A percentile compares a stretch with the other conserved stretches of the same genome.
These are phyloP conservation scores for Cotesia typhae DNA, from an alignment of 1,140 invertebrate species.

Conservation along the genomic window DNA sequence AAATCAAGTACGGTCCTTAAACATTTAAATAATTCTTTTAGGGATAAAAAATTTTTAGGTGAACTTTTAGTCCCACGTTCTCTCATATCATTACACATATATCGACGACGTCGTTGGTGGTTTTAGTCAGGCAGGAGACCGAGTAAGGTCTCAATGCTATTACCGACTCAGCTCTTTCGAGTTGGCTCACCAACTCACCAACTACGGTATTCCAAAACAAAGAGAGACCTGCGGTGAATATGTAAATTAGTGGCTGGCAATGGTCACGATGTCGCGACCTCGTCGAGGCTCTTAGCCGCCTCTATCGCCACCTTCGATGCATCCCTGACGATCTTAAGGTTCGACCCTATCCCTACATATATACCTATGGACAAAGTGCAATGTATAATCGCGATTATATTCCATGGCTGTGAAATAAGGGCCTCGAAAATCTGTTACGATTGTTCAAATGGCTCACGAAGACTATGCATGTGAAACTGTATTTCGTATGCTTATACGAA, in stretches of 20 bases:
- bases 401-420: conserved; percentile 42
- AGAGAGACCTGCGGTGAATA: conserved; percentile 57
- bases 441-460: conserved; percentile 48
- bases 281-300: conserved; percentile 44
- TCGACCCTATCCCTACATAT: not conserved
- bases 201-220: conserved; percentile 39
- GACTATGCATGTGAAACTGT: not conserved
- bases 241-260: conserved; percentile 63
- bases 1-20: no score
- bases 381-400: conserved; percentile 39
- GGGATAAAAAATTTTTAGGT: no score
- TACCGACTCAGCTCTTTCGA: not conserved
- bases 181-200: not conserved
- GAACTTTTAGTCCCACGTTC: no score
- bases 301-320: conserved; percentile 6
- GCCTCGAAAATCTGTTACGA: conserved; percentile 55
- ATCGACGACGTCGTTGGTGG: not conserved
- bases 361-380: no score
- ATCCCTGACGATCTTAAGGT: no score
- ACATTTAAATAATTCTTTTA: no score
- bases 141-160: not conserved
- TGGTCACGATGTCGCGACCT: conserved; percentile 66
- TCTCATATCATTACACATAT: not conserved
- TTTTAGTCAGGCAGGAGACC: not conserved
- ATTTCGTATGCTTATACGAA: no score